A percentile compares a stretch with the other conserved stretches of the same genome.
These are phyloP conservation scores for Mesochorus sp. DNA, from an alignment of 2,888 invertebrate species.

Conservation along the genomic window DNA sequence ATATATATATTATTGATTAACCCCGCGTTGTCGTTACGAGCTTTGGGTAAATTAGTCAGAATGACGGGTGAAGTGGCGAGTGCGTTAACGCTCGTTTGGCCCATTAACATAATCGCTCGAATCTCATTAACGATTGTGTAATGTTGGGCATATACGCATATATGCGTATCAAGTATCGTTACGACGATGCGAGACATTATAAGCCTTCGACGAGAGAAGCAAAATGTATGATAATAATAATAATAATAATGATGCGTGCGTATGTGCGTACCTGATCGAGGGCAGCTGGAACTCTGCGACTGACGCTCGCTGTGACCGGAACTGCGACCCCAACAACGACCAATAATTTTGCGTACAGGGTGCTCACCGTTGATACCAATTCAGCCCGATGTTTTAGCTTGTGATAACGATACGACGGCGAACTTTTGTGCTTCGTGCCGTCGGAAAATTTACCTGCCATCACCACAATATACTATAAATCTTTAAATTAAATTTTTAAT, in stretches of 20 bases:
- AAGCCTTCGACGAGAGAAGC: neutral
- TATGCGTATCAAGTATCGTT: constrained; percentile 63
- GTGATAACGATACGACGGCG: constrained; percentile 45
- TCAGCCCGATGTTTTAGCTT: constrained; percentile 71
- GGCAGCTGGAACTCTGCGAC: constrained; percentile 88
- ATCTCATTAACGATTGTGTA: constrained; percentile 53
- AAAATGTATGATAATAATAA: constrained; percentile 26
- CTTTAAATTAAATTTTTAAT: neutral
- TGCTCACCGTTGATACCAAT: constrained; percentile 77
- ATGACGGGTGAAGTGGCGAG: constrained; percentile 41
- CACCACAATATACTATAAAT: neutral
- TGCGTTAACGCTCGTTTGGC: constrained; percentile 40
- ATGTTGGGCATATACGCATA: constrained; percentile 53
- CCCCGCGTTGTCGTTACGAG: neutral
- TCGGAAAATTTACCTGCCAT: constrained; percentile 47
- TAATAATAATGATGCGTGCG: constrained; percentile 32
- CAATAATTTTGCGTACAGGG: constrained; percentile 92
- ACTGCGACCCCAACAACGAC: constrained; percentile 90
- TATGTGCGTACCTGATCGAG: constrained; percentile 86
- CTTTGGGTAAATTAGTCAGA: constrained; percentile 13
- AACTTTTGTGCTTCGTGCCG: constrained; percentile 33
- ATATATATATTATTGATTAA: too few relatives aligned
- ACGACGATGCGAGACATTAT: constrained; percentile 12
- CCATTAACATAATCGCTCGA: constrained; percentile 56
- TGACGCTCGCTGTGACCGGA: constrained; percentile 93